phyloP scores from a whole-genome alignment of 2,113 vertebrate species.

The Poicephalus gulielmi region DNA sequence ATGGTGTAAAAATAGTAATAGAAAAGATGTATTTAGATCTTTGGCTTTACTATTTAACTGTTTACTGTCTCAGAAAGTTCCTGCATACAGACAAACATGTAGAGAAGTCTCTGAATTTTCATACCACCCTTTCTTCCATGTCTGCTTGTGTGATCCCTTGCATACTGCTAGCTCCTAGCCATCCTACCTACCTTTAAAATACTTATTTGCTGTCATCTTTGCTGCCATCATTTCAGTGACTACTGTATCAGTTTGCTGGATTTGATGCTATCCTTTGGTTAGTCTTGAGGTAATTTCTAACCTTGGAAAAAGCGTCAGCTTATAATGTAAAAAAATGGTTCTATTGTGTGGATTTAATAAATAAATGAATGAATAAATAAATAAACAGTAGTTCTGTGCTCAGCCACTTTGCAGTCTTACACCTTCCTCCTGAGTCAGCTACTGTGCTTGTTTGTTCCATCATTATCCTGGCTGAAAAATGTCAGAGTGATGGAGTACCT shows the following conservation, averaged over 20 bases:
- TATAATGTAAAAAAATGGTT: not conserved
- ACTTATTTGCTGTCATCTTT: not conserved
- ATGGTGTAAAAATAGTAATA: not conserved
- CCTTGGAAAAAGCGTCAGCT: not conserved
- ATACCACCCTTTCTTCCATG: not conserved
- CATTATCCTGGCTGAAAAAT: constrained; percentile 64
- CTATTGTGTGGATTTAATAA: not conserved
- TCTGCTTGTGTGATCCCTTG: not conserved
- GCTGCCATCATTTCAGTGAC: not conserved
- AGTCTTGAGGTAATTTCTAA: not conserved
- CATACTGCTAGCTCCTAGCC: not conserved
- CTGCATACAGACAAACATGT: not conserved
- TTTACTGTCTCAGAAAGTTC: not conserved
- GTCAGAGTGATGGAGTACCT: constrained; percentile 73
- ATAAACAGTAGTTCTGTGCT: not conserved
- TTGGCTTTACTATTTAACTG: not conserved
- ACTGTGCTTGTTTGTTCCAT: constrained; percentile 64
- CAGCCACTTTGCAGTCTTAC: constrained; percentile 8
- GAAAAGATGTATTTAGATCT: not conserved
- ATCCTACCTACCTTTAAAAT: not conserved
- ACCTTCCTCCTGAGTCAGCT: constrained; percentile 68
- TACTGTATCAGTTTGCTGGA: not conserved
- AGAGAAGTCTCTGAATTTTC: not conserved
- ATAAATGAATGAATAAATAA: not conserved
- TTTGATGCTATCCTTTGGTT: not conserved